Evolutionary conservation across 2,113 vertebrate genomes (phyloP).

Genomic region (Notechis scutatus): DNA sequence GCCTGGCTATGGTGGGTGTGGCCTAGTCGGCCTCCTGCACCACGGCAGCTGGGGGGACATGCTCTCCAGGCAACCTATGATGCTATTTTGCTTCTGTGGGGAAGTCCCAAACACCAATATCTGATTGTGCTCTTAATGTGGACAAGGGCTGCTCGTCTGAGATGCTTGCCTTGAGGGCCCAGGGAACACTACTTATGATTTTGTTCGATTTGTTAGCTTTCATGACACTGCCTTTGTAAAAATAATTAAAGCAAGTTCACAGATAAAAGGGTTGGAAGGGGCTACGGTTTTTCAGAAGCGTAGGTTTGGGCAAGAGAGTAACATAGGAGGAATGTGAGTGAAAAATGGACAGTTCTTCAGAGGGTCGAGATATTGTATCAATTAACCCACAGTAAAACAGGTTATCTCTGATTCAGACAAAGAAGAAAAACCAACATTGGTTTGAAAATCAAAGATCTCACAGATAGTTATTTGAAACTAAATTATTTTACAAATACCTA

Average conservation of each 20-base stretch:
- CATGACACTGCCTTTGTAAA: no score
- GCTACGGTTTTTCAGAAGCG: neutral
- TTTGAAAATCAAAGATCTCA: neutral
- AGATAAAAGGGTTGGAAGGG: no score
- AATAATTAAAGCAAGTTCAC: no score
- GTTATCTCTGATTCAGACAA: neutral
- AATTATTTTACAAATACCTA: constrained; percentile 37
- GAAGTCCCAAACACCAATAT: neutral
- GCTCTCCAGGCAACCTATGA: neutral
- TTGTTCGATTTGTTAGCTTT: neutral
- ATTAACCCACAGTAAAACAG: neutral
- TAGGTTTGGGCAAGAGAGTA: neutral
- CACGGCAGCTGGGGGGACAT: no score
- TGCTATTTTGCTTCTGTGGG: neutral
- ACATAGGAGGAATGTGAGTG: neutral
- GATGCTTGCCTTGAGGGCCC: neutral
- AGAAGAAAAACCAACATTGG: neutral
- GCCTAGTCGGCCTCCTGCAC: no score
- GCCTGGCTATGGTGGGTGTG: no score
- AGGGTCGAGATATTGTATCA: neutral
- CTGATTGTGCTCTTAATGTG: neutral
- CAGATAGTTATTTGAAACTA: constrained; percentile 19
- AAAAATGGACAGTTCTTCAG: neutral
- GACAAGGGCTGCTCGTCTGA: neutral
- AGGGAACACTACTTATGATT: neutral